A percentile compares a stretch with the other conserved stretches of the same genome.
Evolutionary conservation across 2,113 vertebrate species (phyloP).

Genomic region (Terrapene triunguis): DNA sequence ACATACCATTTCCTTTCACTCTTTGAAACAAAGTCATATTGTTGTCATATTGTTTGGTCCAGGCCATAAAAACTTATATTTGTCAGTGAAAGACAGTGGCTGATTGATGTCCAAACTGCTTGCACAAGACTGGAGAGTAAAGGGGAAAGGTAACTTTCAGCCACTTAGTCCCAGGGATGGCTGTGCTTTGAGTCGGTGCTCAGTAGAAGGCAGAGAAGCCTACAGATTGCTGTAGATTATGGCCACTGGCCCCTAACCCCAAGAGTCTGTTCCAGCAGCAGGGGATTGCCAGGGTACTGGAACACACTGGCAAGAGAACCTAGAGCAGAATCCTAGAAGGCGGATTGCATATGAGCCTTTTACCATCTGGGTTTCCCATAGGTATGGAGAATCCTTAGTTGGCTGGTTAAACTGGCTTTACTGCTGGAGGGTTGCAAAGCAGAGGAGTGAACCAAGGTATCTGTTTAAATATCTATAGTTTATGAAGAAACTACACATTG

Average conservation of each 20-base stretch:
- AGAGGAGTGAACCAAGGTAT: background rate
- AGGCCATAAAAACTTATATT: accelerated
- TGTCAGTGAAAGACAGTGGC: background rate
- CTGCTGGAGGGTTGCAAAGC: background rate
- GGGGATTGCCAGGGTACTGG: background rate
- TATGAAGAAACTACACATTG: background rate
- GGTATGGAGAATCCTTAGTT: background rate
- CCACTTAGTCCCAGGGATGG: background rate
- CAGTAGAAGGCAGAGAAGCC: background rate
- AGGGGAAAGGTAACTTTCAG: background rate
- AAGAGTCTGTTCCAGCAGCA: background rate
- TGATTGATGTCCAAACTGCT: background rate
- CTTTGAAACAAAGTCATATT: background rate
- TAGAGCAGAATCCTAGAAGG: background rate
- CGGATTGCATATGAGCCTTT: background rate
- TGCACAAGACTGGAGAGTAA: background rate
- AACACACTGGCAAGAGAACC: background rate
- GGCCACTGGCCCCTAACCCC: background rate
- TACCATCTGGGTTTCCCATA: background rate
- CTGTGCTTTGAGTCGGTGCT: background rate
- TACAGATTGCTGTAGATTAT: background rate
- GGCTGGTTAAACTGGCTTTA: background rate
- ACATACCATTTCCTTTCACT: background rate
- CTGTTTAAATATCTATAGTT: background rate
- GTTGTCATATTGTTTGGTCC: background rate